A percentile compares a stretch with the other conserved stretches of the same genome.
phyloP scores from a whole-genome alignment of 1,140 invertebrate species.

The Pantala flavescens region DNA sequence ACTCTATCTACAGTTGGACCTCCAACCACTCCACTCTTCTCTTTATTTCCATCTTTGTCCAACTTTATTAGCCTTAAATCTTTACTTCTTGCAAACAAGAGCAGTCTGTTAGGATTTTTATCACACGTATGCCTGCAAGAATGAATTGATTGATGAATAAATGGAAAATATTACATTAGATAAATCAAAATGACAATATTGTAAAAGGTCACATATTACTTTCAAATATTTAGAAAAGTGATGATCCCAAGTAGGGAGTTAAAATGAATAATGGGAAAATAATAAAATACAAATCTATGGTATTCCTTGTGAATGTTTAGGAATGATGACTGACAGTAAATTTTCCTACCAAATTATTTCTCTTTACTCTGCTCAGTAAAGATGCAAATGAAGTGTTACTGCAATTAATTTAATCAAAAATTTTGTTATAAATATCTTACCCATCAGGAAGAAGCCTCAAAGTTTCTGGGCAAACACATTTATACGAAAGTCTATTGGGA shows the following conservation, averaged over 20 bases:
- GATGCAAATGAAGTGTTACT: no score
- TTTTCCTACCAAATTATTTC: no score
- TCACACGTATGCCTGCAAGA: conserved; percentile 51
- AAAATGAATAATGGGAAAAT: no score
- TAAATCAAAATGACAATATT: no score
- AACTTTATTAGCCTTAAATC: conserved; percentile 64
- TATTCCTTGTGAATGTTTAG: no score
- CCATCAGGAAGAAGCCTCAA: conserved; percentile 59
- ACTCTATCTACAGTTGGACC: conserved; percentile 34
- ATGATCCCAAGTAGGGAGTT: no score
- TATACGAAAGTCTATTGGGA: conserved; percentile 54
- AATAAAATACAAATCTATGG: no score
- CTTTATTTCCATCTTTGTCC: conserved; percentile 41
- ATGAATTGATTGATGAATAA: conserved; percentile 11
- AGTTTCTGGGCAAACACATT: conserved; percentile 77
- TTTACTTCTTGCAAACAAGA: conserved; percentile 70
- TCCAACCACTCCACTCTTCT: conserved; percentile 50
- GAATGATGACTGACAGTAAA: no score
- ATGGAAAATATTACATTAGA: no score
- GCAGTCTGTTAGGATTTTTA: conserved; percentile 57
- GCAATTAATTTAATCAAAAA: background rate
- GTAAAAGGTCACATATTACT: no score
- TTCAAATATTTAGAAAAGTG: no score
- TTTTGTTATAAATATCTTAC: conserved; percentile 29
- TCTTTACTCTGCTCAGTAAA: no score